Evolutionary conservation across 2,797 vertebrate genomes (phyloP).

Genomic region (Chromobotia macracanthus): DNA sequence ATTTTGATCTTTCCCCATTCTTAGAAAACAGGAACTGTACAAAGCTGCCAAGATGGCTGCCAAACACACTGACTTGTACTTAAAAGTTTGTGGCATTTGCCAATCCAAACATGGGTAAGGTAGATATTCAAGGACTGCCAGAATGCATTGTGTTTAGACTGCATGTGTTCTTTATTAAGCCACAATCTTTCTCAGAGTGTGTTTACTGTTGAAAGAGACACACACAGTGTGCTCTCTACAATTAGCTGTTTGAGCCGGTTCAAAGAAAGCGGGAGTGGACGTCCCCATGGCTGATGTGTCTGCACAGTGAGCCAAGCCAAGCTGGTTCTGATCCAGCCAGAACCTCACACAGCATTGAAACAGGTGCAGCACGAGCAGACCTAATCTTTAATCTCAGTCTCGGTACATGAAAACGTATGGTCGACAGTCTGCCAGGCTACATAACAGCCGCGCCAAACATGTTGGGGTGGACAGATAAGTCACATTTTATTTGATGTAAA

Average conservation of each 20-base stretch:
- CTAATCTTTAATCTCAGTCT: conserved; percentile 46
- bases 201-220: not conserved
- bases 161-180: not conserved
- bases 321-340: conserved; percentile 35
- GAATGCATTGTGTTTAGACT: not conserved
- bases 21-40: not conserved
- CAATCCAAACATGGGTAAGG: not conserved
- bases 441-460: conserved; percentile 39
- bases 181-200: not conserved
- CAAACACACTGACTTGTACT: not conserved
- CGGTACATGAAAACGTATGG: not conserved
- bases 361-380: conserved; percentile 3
- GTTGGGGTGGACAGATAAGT: conserved; percentile 33
- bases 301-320: not conserved
- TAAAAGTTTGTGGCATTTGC: not conserved
- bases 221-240: not conserved
- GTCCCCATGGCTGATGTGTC: conserved; percentile 13
- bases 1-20: too few species aligned
- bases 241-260: conserved; percentile 15
- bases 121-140: not conserved
- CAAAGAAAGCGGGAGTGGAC: not conserved
- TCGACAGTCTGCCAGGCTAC: conserved; percentile 8
- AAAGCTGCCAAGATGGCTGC: not conserved
- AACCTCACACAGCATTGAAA: conserved; percentile 6
- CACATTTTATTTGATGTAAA: conserved; percentile 35